These are phyloP conservation scores for Otolemur crassicaudatus DNA, from an alignment of 2,797 vertebrate genomes.

Conservation along the genomic window DNA sequence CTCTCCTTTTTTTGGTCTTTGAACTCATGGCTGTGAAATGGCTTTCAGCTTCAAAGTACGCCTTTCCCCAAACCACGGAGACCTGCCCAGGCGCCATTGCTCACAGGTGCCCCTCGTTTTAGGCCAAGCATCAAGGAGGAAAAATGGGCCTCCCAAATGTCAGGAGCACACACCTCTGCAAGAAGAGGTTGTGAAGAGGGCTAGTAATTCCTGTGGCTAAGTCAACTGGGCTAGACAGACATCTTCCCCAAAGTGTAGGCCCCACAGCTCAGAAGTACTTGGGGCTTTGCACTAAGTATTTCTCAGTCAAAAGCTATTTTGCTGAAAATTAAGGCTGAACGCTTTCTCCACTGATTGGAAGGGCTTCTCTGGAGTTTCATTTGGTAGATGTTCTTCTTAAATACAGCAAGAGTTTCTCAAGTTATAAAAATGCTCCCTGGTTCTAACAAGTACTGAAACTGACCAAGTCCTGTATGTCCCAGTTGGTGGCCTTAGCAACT, in stretches of 20 bases:
- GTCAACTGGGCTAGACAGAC: not conserved
- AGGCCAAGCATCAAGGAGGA: not conserved
- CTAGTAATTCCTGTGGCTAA: not conserved
- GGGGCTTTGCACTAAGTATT: conserved; percentile 11
- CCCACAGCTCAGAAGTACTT: not conserved
- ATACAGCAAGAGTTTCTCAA: not conserved
- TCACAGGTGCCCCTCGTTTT: not conserved
- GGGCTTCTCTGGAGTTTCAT: not conserved
- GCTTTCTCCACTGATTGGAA: not conserved
- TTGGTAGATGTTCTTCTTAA: not conserved
- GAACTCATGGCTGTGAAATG: not conserved
- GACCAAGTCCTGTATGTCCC: not conserved
- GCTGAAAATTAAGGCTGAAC: not conserved
- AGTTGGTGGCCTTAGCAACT: not conserved
- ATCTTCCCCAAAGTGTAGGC: not conserved
- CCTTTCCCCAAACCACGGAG: not conserved
- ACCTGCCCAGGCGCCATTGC: not conserved
- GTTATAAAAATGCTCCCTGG: not conserved
- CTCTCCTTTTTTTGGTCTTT: not conserved
- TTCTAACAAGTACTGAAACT: not conserved
- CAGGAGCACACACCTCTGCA: not conserved
- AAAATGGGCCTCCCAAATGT: not conserved
- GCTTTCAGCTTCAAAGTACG: not conserved
- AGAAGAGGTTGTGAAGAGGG: not conserved
- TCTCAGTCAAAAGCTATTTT: not conserved